Evolutionary conservation across 2,888 invertebrate genomes (phyloP), one percentile per base, ranked within the genome.

Genomic region (Acrocyrtus sp.): DNA sequence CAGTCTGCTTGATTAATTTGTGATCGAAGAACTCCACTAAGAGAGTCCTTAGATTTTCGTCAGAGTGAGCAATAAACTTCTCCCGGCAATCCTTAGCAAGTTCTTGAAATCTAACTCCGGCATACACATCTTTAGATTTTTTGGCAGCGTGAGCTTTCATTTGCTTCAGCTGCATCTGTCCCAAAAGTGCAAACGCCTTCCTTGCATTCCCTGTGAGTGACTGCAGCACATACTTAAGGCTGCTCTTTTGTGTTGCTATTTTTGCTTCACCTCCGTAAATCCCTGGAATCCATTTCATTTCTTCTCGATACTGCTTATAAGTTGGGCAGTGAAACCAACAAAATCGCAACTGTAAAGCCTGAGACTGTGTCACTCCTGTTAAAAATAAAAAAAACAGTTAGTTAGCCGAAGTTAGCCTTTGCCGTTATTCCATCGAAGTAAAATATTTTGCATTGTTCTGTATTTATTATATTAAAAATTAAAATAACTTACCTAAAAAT

Each of bases 21-120:
- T 98, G 98, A 85, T 98, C 98, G 56, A 94, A 86, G 85, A 98
- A 98, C 85, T 98, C 98, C 0, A 94, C 96, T 2, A 98, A 87
- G 82, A 97, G 96, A 4, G 96, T 92, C 78, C 96, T 89, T 70
- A 98, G 85, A 0, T 95, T 95, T 63, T 93, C 87, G 85, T 98
- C 97, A 0, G 95, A 94, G 84, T 95, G 97, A 0, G 96, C 97
- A 41, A 97, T 86, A 85, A 98, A 97, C 21, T 90, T 89, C 84
- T 96, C 96, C 45, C 96, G 88, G 81, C 94, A 93, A 78, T 90
- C 88, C 76, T 90, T 89, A 84, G 96, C 97, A 29, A 95, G 85
- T 80, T 95, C 94, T 83, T 92, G 92, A 84, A 98, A 96, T 0
- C 94, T 88, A 85, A 98, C 89, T 24, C 97, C 95, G 92, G 81